Evolutionary conservation across 2,113 vertebrate genomes (phyloP).

Genomic region (Pachycephala philippinensis): DNA sequence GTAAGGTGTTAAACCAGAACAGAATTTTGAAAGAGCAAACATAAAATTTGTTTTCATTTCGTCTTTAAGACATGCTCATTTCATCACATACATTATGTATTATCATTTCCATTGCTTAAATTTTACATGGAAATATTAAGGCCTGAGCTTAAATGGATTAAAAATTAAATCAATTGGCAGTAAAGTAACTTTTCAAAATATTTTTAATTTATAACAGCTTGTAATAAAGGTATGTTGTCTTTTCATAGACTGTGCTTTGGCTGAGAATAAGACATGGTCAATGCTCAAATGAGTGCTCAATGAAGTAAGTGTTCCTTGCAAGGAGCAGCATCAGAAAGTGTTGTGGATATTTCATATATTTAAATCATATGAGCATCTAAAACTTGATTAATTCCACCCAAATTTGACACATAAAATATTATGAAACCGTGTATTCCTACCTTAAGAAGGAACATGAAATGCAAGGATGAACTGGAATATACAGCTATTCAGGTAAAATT

Average conservation of each 20-base stretch:
- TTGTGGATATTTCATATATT: background rate
- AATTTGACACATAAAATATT: background rate
- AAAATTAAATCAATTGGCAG: background rate
- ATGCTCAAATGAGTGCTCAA: background rate
- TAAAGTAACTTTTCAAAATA: background rate
- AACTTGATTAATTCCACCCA: background rate
- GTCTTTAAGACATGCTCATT: background rate
- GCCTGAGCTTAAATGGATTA: background rate
- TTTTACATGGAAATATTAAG: background rate
- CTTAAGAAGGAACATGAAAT: background rate
- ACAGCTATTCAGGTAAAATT: background rate
- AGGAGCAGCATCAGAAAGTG: background rate
- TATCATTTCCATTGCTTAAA: background rate
- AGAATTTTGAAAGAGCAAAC: background rate
- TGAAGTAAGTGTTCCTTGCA: background rate
- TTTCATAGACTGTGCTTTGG: background rate
- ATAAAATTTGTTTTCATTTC: background rate
- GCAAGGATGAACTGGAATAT: background rate
- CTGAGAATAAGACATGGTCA: background rate
- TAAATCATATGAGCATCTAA: background rate
- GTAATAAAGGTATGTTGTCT: background rate
- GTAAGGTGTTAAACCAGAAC: background rate
- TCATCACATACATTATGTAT: background rate
- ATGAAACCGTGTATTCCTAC: background rate
- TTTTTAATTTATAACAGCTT: background rate